These are phyloP conservation scores for Mellivora capensis DNA, from an alignment of 2,113 vertebrate genomes.

Conservation along the genomic window DNA sequence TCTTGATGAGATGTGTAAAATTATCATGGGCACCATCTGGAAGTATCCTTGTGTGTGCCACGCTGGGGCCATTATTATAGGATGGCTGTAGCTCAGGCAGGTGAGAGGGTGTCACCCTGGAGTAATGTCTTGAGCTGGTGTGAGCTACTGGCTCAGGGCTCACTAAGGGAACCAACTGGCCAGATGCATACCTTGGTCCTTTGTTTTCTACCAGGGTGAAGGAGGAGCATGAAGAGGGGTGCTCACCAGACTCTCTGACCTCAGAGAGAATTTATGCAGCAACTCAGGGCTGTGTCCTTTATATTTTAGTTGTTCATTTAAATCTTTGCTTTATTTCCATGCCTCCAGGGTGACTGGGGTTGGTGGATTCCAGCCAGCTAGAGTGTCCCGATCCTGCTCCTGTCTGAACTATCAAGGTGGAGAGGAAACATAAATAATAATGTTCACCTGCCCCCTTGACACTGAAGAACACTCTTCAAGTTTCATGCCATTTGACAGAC, in stretches of 20 bases:
- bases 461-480: neutral
- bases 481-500: neutral
- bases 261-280: neutral
- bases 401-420: neutral
- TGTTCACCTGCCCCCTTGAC: neutral
- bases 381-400: neutral
- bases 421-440: neutral
- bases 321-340: neutral
- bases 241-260: neutral
- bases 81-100: neutral
- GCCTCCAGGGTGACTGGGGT: neutral
- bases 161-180: neutral
- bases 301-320: neutral
- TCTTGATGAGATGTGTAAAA: neutral
- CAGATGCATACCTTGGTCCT: neutral
- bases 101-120: neutral
- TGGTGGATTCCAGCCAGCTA: neutral
- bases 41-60: neutral
- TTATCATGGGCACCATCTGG: neutral
- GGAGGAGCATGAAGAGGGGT: neutral
- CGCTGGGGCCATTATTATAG: neutral
- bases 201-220: neutral
- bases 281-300: neutral
- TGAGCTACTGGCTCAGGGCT: neutral
- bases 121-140: neutral